Conservation (phyloP, 2,113 vertebrate genomes). For the Rutilus rutilus region DNA sequence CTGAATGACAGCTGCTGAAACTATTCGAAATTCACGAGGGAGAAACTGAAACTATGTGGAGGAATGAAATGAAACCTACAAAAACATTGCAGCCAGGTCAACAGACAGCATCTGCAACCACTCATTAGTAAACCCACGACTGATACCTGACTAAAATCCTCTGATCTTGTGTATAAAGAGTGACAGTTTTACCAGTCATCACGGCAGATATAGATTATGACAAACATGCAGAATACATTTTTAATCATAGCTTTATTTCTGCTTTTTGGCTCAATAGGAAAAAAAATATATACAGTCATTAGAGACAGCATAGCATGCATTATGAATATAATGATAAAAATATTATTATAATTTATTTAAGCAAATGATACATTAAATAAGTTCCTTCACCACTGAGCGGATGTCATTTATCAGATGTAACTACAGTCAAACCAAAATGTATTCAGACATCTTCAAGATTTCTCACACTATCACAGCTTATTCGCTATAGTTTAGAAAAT, state of each 20-base stretch:
- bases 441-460: too few species aligned
- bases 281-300: background rate
- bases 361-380: background rate
- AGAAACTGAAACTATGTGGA: conserved; percentile 23
- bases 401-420: too few species aligned
- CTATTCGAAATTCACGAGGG: background rate
- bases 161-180: background rate
- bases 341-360: background rate
- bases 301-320: background rate
- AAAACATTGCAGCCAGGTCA: background rate
- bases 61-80: conserved; percentile 1
- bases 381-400: too few species aligned
- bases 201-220: background rate
- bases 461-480: too few species aligned
- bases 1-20: background rate
- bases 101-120: conserved; percentile 1
- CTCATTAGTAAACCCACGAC: background rate
- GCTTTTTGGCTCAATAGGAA: background rate
- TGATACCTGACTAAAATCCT: background rate
- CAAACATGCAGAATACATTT: background rate
- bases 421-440: too few species aligned
- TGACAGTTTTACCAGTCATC: background rate
- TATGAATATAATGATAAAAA: background rate
- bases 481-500: too few species aligned
- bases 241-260: background rate